These are phyloP conservation scores for Rhinolophus sinicus DNA, from an alignment of 2,113 vertebrate species.

Conservation along the genomic window DNA sequence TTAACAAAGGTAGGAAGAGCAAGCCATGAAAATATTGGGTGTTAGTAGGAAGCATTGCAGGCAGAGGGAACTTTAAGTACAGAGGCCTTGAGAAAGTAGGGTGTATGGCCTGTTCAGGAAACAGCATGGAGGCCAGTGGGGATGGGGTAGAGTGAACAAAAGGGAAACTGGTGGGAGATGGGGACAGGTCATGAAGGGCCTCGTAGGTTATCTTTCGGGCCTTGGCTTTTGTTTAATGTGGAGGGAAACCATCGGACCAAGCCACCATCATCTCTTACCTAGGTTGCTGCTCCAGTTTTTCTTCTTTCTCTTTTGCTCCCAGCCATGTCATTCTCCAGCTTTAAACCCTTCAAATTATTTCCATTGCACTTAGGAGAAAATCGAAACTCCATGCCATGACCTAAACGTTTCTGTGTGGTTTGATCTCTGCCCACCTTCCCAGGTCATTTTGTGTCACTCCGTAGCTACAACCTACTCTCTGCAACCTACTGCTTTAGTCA, in stretches of 20 bases:
- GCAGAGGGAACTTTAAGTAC: background rate
- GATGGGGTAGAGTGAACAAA: background rate
- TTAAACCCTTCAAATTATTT: background rate
- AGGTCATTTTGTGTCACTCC: background rate
- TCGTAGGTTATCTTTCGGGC: too few species aligned
- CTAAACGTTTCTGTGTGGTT: background rate
- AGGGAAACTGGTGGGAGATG: background rate
- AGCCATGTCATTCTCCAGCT: background rate
- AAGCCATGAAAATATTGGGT: background rate
- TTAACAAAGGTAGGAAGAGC: background rate
- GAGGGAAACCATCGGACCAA: background rate
- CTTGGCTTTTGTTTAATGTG: background rate
- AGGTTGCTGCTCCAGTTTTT: background rate
- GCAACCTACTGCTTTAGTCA: too few species aligned
- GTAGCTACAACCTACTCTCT: background rate
- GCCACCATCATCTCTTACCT: background rate
- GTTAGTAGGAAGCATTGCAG: background rate
- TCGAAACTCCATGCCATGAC: background rate
- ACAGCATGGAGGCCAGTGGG: background rate
- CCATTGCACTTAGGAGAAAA: background rate
- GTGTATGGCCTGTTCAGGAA: background rate
- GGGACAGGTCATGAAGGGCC: background rate
- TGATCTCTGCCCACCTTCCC: background rate
- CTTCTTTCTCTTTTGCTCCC: background rate
- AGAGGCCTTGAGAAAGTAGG: background rate